These are phyloP conservation scores for Apocrypta bakeri DNA, from an alignment of 1,140 invertebrate species.

Conservation along the genomic window DNA sequence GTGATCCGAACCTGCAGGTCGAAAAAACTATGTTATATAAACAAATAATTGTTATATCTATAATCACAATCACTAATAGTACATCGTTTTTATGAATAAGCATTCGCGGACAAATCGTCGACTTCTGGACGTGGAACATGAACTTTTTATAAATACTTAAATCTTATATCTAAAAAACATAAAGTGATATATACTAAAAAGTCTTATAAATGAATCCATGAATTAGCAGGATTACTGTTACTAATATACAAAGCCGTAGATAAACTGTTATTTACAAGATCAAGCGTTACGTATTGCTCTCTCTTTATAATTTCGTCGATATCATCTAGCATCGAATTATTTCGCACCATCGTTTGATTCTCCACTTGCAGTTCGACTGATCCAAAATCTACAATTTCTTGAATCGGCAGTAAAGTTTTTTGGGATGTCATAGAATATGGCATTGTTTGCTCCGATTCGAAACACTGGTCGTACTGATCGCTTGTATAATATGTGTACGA, in stretches of 20 bases:
- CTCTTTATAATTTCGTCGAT: slow-evolving; percentile 36
- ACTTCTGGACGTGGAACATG: too few relatives aligned
- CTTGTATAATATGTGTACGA: neutral
- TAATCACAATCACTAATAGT: too few relatives aligned
- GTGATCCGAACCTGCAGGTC: too few relatives aligned
- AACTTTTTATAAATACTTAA: too few relatives aligned
- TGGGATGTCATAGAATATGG: neutral
- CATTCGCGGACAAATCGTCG: too few relatives aligned
- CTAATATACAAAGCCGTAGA: neutral
- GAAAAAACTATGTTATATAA: too few relatives aligned
- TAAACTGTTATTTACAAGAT: neutral
- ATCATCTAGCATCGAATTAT: slow-evolving; percentile 34
- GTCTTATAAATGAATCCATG: neutral
- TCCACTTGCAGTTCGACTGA: neutral
- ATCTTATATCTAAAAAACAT: too few relatives aligned
- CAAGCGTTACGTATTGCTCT: neutral
- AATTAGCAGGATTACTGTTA: neutral
- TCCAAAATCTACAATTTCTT: neutral
- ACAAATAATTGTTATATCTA: too few relatives aligned
- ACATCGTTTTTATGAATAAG: too few relatives aligned
- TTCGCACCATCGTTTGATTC: neutral
- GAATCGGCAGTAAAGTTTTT: neutral
- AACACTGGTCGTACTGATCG: neutral
- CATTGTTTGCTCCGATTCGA: neutral
- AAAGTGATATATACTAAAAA: too few relatives aligned